Evolutionary conservation across 37 sponge, comb jelly and placozoan species (phyloP).

Genomic region (Eunapius fragilis): DNA sequence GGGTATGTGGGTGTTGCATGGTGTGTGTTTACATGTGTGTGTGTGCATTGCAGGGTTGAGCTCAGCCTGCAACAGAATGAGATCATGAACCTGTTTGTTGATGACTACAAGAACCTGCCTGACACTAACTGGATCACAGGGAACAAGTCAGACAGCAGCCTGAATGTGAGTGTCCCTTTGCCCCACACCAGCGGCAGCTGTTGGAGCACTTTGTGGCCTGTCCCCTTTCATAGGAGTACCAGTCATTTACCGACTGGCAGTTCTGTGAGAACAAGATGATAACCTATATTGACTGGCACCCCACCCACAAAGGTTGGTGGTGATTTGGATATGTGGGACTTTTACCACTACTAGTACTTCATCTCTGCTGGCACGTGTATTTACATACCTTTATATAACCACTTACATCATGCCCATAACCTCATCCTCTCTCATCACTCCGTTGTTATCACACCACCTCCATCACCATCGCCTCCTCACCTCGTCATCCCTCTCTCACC

Average conservation of each 20-base stretch:
- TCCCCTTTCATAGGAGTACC: constrained; percentile 77
- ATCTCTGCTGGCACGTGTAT: no score
- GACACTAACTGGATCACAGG: constrained; percentile 84
- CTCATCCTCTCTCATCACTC: no score
- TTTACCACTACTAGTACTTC: no score
- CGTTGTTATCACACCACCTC: no score
- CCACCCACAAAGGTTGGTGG: constrained; percentile 89
- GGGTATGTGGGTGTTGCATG: no score
- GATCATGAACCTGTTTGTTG: constrained; percentile 89
- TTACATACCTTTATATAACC: no score
- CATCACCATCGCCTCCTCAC: no score
- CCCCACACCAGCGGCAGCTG: not conserved
- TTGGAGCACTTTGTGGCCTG: not conserved
- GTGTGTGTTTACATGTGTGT: no score
- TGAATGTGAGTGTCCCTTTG: constrained; percentile 45
- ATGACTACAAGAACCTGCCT: constrained; percentile 80
- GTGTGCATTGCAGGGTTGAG: constrained; percentile 66
- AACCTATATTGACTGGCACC: constrained; percentile 97
- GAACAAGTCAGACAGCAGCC: constrained; percentile 83
- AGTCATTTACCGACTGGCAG: constrained; percentile 96
- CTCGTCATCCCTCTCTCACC: no score
- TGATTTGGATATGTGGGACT: no score
- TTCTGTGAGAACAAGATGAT: constrained; percentile 96
- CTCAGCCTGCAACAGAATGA: constrained; percentile 91
- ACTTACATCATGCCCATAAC: not conserved